phyloP scores from a whole-genome alignment of 2,888 invertebrate species.

The Napeogenes sylphis region DNA sequence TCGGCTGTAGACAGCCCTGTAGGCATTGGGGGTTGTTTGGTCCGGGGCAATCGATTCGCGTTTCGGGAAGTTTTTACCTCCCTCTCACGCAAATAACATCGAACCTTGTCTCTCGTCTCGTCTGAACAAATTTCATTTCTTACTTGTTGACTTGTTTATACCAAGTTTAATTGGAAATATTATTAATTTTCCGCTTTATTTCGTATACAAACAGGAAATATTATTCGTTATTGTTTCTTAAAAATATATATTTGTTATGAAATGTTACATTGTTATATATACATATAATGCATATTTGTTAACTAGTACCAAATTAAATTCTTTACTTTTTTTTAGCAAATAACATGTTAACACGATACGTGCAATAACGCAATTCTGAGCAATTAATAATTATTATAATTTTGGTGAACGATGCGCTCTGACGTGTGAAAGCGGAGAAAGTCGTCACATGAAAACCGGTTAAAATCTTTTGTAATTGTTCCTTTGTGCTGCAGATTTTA shows the following conservation, averaged over 20 bases:
- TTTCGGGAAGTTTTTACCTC: slow-evolving; percentile 57
- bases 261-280: not conserved
- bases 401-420: slow-evolving; percentile 55
- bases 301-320: too few species aligned
- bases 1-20: slow-evolving; percentile 43
- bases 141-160: slow-evolving; percentile 23
- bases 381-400: slow-evolving; percentile 45
- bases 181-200: not conserved
- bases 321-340: not conserved
- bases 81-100: slow-evolving; percentile 42
- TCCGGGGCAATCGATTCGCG: slow-evolving; percentile 65
- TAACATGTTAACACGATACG: not conserved
- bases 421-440: slow-evolving; percentile 70
- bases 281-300: not conserved
- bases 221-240: not conserved
- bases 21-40: slow-evolving; percentile 61
- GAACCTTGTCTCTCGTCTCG: slow-evolving; percentile 44
- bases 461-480: slow-evolving; percentile 47
- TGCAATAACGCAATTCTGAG: slow-evolving; percentile 15
- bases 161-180: not conserved
- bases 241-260: too few species aligned
- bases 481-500: slow-evolving; percentile 18
- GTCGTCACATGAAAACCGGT: slow-evolving; percentile 58
- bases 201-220: not conserved
- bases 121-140: slow-evolving; percentile 58